Percentiles rank a stretch among this genome's conserved stretches.
phyloP scores from a whole-genome alignment of 1,140 invertebrate genomes.

The Trichoplusia ni region DNA sequence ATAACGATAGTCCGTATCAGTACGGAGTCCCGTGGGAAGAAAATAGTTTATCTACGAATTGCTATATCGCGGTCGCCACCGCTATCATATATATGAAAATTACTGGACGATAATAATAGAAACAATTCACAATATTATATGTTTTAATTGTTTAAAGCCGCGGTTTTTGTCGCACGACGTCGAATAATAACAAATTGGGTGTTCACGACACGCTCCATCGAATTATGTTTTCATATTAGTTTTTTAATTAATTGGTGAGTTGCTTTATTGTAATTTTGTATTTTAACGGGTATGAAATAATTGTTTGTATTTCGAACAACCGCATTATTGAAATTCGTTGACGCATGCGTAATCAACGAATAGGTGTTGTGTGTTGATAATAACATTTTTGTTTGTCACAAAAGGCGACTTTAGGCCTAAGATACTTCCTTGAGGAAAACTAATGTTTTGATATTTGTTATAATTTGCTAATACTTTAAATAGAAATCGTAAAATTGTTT shows the following conservation, averaged over 20 bases:
- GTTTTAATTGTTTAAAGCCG: constrained; percentile 70
- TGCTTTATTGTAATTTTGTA: constrained; percentile 21
- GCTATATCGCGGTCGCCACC: constrained; percentile 44
- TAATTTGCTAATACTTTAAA: no score
- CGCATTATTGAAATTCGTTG: neutral
- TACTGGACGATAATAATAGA: constrained; percentile 58
- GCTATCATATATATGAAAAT: constrained; percentile 55
- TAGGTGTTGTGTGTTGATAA: neutral
- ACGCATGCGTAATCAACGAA: neutral
- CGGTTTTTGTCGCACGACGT: constrained; percentile 56
- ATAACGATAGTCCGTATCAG: constrained; percentile 6
- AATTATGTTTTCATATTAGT: constrained; percentile 60
- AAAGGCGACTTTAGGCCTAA: no score
- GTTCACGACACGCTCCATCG: constrained; percentile 53
- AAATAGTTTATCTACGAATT: constrained; percentile 58
- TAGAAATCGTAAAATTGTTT: no score
- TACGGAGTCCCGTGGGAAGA: constrained; percentile 67
- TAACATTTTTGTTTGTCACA: no score
- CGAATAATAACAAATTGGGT: constrained; percentile 63
- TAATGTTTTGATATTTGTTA: no score
- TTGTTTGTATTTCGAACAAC: constrained; percentile 26
- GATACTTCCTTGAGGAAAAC: no score
- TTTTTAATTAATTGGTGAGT: constrained; percentile 43
- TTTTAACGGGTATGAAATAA: constrained; percentile 41
- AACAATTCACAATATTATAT: constrained; percentile 43